Conservation (phyloP, 1,140 invertebrate genomes). For the Ganaspis sp. region DNA sequence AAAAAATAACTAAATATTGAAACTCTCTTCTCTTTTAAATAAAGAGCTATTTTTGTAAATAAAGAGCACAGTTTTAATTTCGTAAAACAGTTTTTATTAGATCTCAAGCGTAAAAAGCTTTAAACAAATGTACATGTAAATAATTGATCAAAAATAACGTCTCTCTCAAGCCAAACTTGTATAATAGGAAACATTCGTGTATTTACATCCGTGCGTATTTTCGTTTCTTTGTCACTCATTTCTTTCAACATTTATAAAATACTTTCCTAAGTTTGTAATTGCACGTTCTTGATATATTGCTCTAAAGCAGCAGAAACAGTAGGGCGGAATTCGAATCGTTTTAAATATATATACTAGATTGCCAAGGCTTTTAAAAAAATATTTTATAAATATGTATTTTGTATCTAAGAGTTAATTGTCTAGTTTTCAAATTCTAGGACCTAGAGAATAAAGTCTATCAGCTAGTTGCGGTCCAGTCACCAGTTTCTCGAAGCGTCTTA, state of each 20-base stretch:
- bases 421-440: neutral
- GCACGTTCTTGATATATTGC: constrained; percentile 4
- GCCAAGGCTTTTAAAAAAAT: neutral
- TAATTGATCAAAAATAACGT: constrained; percentile 1
- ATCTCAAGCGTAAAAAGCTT: constrained; percentile 14
- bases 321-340: neutral
- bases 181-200: constrained; percentile 2
- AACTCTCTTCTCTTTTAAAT: too few species aligned
- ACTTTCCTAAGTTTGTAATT: constrained; percentile 7
- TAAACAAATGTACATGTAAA: constrained; percentile 20
- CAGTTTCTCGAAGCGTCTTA: constrained; percentile 76
- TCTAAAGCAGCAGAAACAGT: neutral
- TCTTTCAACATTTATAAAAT: neutral
- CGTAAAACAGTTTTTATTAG: constrained; percentile 4
- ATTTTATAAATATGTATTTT: constrained; percentile 9
- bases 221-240: neutral
- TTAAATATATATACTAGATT: neutral
- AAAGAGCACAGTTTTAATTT: neutral
- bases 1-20: neutral
- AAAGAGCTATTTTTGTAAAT: neutral
- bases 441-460: constrained; percentile 57
- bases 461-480: constrained; percentile 68
- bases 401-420: neutral
- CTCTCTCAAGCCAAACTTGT: constrained; percentile 12
- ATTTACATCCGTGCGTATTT: neutral